phyloP scores from a whole-genome alignment of 2,113 vertebrate genomes.

The Hypanus sabinus region DNA sequence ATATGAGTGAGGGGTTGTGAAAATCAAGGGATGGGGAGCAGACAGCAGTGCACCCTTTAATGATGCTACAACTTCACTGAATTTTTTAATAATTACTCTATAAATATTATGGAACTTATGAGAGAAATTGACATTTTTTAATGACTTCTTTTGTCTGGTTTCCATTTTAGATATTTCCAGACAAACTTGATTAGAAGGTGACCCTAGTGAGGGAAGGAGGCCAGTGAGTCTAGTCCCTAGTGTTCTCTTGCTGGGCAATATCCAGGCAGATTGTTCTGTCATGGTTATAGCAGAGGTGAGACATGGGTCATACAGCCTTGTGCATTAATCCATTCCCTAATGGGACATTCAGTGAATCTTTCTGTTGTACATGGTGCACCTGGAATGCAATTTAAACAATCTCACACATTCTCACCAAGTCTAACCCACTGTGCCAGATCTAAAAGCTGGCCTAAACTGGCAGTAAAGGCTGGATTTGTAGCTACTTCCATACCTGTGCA shows the following conservation, averaged over 20 bases:
- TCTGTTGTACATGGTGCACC: neutral
- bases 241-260: no score
- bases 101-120: neutral
- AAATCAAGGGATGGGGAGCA: neutral
- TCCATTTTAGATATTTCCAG: neutral
- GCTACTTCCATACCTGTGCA: slow-evolving; percentile 57
- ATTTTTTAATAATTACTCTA: neutral
- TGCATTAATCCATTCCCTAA: neutral
- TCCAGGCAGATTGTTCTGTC: neutral
- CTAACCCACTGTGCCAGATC: neutral
- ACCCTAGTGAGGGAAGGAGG: neutral
- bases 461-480: neutral
- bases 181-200: neutral
- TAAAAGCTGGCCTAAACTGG: neutral
- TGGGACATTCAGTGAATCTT: neutral
- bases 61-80: neutral
- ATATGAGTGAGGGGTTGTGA: neutral
- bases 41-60: neutral
- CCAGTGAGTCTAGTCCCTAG: neutral
- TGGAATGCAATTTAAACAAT: neutral
- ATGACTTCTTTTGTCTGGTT: neutral
- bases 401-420: neutral
- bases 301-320: neutral
- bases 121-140: neutral
- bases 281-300: neutral